A percentile compares a stretch with the other conserved stretches of the same genome.
Evolutionary conservation across 2,888 invertebrate species (phyloP).

Genomic region (Herminia tarsipennalis): DNA sequence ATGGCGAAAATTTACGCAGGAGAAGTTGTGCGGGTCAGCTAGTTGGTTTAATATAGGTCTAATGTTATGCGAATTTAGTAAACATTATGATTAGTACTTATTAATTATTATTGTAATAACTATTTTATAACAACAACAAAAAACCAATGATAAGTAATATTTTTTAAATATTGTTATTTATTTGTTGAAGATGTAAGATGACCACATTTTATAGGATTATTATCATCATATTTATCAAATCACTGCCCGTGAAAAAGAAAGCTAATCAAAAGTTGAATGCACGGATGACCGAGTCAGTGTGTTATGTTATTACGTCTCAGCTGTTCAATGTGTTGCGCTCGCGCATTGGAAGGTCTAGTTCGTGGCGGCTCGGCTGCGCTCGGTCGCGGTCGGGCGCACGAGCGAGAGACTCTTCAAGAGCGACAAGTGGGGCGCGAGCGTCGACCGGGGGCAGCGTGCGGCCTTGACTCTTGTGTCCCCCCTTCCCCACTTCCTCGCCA

Average conservation of each 20-base stretch:
- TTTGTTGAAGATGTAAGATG: too few species aligned
- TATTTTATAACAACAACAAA: too few species aligned
- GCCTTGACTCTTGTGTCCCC: constrained; percentile 88
- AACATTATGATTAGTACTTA: too few species aligned
- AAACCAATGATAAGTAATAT: too few species aligned
- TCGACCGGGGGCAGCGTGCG: constrained; percentile 92
- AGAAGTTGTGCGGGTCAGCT: too few species aligned
- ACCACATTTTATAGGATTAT: constrained; percentile 33
- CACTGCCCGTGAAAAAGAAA: constrained; percentile 79
- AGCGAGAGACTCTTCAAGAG: constrained; percentile 70
- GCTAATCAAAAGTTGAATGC: constrained; percentile 85
- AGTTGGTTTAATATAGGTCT: too few species aligned
- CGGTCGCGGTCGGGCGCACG: constrained; percentile 64
- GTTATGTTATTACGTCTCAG: constrained; percentile 85
- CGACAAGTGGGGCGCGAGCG: constrained; percentile 88
- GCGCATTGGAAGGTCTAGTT: constrained; percentile 84
- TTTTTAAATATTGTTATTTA: too few species aligned
- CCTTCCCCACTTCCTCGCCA: constrained; percentile 58
- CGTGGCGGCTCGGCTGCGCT: constrained; percentile 68
- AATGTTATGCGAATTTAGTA: too few species aligned
- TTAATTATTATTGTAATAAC: too few species aligned
- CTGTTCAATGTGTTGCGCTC: constrained; percentile 80
- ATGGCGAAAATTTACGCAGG: too few species aligned
- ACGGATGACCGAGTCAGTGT: constrained; percentile 86
- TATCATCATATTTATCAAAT: constrained; percentile 59